Evolutionary conservation across 2,797 vertebrate species (phyloP).

Genomic region (Lagorchestes hirsutus): DNA sequence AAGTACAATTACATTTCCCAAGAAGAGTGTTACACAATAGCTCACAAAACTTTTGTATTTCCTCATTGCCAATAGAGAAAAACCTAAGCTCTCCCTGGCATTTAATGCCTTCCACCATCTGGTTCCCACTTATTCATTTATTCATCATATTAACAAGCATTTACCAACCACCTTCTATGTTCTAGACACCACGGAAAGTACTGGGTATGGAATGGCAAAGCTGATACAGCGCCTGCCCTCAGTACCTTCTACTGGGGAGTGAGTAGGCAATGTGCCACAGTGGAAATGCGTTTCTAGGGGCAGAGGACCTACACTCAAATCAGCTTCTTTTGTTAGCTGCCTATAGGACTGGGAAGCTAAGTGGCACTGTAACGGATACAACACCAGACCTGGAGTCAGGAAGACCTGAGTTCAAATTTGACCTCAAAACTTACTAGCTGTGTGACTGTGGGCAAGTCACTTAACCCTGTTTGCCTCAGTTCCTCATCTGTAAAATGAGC

Average conservation of each 20-base stretch:
- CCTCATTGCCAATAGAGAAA: not conserved
- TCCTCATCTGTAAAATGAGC: not conserved
- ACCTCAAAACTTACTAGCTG: not conserved
- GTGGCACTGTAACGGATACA: not conserved
- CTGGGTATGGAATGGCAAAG: not conserved
- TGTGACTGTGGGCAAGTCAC: not conserved
- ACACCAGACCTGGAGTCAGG: not conserved
- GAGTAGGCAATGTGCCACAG: not conserved
- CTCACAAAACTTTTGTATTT: not conserved
- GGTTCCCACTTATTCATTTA: not conserved
- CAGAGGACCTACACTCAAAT: not conserved
- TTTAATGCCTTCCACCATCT: not conserved
- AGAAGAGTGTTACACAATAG: not conserved
- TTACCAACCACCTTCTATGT: not conserved
- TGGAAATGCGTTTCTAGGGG: not conserved
- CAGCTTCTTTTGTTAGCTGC: too few species aligned
- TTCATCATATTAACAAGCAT: not conserved
- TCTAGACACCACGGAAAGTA: not conserved
- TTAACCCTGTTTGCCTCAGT: not conserved
- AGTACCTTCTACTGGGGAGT: not conserved
- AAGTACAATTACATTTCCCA: not conserved
- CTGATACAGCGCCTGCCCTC: not conserved
- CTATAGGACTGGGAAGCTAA: not conserved
- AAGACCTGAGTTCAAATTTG: not conserved
- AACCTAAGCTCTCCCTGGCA: not conserved